phyloP scores from a whole-genome alignment of 1,140 invertebrate species.

The Cydia fagiglandana region DNA sequence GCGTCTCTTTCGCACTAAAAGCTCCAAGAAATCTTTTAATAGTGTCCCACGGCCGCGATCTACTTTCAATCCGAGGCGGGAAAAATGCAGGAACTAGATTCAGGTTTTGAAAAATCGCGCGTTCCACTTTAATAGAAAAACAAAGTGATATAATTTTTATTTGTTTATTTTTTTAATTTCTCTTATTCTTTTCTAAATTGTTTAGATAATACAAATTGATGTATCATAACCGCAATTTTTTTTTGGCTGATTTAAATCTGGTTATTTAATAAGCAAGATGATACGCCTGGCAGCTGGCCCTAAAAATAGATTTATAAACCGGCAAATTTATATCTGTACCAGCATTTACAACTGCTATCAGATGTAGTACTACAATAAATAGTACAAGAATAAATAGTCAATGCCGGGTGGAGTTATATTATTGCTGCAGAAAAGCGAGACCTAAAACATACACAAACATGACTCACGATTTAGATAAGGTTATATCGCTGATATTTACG shows the following conservation, averaged over 20 bases:
- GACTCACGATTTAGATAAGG: conserved; percentile 69
- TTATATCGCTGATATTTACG: conserved; percentile 48
- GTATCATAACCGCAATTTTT: neutral
- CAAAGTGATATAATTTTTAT: neutral
- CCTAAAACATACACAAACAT: conserved; percentile 59
- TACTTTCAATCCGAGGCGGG: conserved; percentile 76
- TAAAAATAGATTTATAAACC: conserved; percentile 54
- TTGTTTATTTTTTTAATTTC: neutral
- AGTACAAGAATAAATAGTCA: conserved; percentile 19
- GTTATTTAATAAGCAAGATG: conserved; percentile 16
- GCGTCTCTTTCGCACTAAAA: conserved; percentile 73
- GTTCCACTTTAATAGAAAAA: conserved; percentile 23
- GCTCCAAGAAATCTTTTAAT: conserved; percentile 79
- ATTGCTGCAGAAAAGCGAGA: conserved; percentile 42
- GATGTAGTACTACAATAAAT: conserved; percentile 37
- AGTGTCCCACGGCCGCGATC: conserved; percentile 78
- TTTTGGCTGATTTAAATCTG: neutral
- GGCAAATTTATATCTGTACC: conserved; percentile 40
- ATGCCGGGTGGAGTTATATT: conserved; percentile 34
- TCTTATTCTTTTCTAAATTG: neutral
- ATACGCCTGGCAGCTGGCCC: conserved; percentile 21
- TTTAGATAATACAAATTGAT: neutral
- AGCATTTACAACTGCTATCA: conserved; percentile 39
- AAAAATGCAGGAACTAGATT: conserved; percentile 61
- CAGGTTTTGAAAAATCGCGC: conserved; percentile 55